Percentiles rank a stretch among this genome's conserved stretches.
Evolutionary conservation across 2,888 invertebrate species (phyloP).

Genomic region (Magallana nippona): DNA sequence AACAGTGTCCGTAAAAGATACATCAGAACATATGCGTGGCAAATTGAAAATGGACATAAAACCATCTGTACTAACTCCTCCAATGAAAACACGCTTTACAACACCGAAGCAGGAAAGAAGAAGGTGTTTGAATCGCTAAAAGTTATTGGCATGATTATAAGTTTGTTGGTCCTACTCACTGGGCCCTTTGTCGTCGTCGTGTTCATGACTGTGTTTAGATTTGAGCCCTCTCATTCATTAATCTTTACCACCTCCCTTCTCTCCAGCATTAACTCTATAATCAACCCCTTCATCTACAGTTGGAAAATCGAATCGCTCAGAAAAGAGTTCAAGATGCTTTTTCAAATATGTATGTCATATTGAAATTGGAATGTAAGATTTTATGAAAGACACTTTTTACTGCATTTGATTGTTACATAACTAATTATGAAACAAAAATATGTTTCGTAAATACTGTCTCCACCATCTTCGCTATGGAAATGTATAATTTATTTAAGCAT

Average conservation of each 20-base stretch:
- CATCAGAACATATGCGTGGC: slow-evolving; percentile 11
- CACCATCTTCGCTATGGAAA: too few relatives aligned
- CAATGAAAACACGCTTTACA: not conserved
- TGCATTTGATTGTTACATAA: too few relatives aligned
- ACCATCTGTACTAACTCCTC: not conserved
- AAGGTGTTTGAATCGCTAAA: slow-evolving; percentile 15
- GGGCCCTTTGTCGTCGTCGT: not conserved
- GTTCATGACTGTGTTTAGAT: not conserved
- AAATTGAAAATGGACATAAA: not conserved
- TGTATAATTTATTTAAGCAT: too few relatives aligned
- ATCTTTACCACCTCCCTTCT: not conserved
- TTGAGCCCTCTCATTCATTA: not conserved
- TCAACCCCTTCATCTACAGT: slow-evolving; percentile 17
- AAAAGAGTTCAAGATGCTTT: not conserved
- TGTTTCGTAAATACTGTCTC: too few relatives aligned
- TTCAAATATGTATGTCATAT: not conserved
- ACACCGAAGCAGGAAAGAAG: not conserved
- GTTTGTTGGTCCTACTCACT: not conserved
- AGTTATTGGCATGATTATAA: not conserved
- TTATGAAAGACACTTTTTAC: too few relatives aligned
- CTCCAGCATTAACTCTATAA: not conserved
- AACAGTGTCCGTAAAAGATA: slow-evolving; percentile 20
- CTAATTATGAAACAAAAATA: too few relatives aligned
- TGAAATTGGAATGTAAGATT: too few relatives aligned
- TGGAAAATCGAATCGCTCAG: slow-evolving; percentile 18